Evolutionary conservation across 2,797 vertebrate species (phyloP).

Genomic region (Microctenopoma steveboyesi): DNA sequence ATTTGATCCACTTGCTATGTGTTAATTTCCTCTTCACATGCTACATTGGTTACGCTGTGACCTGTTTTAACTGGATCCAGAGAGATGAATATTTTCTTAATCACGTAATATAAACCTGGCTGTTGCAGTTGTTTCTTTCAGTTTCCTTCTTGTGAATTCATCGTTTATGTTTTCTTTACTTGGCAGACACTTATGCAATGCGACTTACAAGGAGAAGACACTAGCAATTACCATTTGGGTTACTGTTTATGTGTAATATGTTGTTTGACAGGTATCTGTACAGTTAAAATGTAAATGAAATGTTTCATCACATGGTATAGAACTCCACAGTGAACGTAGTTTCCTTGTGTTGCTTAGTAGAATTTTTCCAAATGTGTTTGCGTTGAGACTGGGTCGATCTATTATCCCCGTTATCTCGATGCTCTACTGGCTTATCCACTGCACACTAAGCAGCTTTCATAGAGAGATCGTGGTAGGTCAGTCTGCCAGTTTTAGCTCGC

Average conservation of each 20-base stretch:
- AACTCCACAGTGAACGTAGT: neutral
- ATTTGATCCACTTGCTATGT: slow-evolving; percentile 13
- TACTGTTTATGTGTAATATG: no score
- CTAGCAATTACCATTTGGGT: no score
- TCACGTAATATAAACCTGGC: neutral
- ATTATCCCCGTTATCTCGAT: slow-evolving; percentile 47
- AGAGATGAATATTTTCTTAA: neutral
- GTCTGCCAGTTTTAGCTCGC: slow-evolving; percentile 50
- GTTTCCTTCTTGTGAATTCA: neutral
- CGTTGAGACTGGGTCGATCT: slow-evolving; percentile 49
- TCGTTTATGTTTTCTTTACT: no score
- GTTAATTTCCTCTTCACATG: slow-evolving; percentile 29
- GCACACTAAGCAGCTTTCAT: slow-evolving; percentile 71
- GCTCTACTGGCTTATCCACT: slow-evolving; percentile 58
- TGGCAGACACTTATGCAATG: no score
- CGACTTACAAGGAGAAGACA: no score
- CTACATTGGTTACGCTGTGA: slow-evolving; percentile 18
- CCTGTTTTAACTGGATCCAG: slow-evolving; percentile 33
- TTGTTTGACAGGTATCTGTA: no score
- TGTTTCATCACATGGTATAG: neutral
- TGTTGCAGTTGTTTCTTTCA: neutral
- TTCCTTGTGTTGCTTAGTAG: neutral
- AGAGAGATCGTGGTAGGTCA: slow-evolving; percentile 60
- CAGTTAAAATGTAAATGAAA: slow-evolving; percentile 8
- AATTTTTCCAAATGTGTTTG: slow-evolving; percentile 10